A percentile compares a stretch with the other conserved stretches of the same genome.
Evolutionary conservation across 1,140 invertebrate genomes (phyloP).

Genomic region (Bombus confusus): DNA sequence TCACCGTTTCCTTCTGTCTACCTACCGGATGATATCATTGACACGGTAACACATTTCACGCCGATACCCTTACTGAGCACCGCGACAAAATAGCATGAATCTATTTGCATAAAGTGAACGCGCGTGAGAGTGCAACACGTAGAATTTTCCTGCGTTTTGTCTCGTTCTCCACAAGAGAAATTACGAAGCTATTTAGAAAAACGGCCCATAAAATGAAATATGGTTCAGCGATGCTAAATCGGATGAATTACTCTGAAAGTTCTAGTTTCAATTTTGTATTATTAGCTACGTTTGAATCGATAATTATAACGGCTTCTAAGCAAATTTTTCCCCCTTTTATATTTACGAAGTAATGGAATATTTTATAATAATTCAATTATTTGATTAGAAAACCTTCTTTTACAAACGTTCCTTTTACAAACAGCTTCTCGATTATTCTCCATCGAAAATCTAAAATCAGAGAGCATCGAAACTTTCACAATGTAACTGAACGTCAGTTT

Average conservation of each 20-base stretch:
- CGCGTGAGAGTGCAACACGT: background rate
- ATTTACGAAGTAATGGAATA: background rate
- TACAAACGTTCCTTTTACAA: background rate
- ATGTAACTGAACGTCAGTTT: too few species aligned
- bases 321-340: background rate
- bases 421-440: background rate
- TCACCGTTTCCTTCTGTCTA: slow-evolving; percentile 52
- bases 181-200: background rate
- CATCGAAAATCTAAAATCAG: background rate
- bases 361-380: background rate
- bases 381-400: background rate
- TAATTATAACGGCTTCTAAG: background rate
- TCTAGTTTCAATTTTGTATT: background rate
- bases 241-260: background rate
- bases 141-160: background rate
- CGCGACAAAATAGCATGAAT: background rate
- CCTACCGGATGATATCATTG: slow-evolving; percentile 52
- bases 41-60: slow-evolving; percentile 49
- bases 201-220: background rate
- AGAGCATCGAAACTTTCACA: background rate
- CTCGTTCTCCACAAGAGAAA: background rate
- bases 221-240: too few species aligned
- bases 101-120: slow-evolving; percentile 35
- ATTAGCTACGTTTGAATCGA: background rate
- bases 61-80: slow-evolving; percentile 34